A percentile compares a stretch with the other conserved stretches of the same genome.
Evolutionary conservation across 2,113 vertebrate species (phyloP).

Genomic region (Ceyx cyanopectus): DNA sequence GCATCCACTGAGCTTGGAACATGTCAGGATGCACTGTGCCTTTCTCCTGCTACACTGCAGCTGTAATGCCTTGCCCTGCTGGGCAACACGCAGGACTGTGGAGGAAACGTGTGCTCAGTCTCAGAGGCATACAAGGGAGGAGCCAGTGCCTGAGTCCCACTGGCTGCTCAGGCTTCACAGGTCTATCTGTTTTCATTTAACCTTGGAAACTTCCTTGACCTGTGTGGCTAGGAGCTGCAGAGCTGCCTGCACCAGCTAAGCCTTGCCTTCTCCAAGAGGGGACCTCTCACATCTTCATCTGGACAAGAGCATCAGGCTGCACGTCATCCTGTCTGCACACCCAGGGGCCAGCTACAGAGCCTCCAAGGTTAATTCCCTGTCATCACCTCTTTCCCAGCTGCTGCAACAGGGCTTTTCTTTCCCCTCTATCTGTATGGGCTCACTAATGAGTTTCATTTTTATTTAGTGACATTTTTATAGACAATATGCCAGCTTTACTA

Average conservation of each 20-base stretch:
- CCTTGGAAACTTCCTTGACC: not conserved
- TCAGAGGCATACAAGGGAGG: not conserved
- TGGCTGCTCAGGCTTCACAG: not conserved
- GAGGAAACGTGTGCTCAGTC: not conserved
- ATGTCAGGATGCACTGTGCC: not conserved
- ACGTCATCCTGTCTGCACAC: not conserved
- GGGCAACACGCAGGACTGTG: not conserved
- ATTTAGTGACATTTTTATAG: not conserved
- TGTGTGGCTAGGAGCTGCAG: not conserved
- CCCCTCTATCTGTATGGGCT: not conserved
- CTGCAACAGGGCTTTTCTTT: not conserved
- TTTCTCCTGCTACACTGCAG: not conserved
- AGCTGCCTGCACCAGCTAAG: not conserved
- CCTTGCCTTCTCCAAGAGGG: not conserved
- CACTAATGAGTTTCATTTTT: not conserved
- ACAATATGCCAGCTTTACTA: not conserved
- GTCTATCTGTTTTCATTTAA: not conserved
- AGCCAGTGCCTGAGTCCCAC: not conserved
- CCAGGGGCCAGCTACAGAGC: not conserved
- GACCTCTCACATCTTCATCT: not conserved
- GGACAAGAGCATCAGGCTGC: not conserved
- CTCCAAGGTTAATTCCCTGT: not conserved
- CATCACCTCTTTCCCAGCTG: not conserved
- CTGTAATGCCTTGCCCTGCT: not conserved
- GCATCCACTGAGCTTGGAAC: not conserved